These are phyloP conservation scores for Corvus cornix DNA, from an alignment of 2,113 vertebrate species.

Conservation along the genomic window DNA sequence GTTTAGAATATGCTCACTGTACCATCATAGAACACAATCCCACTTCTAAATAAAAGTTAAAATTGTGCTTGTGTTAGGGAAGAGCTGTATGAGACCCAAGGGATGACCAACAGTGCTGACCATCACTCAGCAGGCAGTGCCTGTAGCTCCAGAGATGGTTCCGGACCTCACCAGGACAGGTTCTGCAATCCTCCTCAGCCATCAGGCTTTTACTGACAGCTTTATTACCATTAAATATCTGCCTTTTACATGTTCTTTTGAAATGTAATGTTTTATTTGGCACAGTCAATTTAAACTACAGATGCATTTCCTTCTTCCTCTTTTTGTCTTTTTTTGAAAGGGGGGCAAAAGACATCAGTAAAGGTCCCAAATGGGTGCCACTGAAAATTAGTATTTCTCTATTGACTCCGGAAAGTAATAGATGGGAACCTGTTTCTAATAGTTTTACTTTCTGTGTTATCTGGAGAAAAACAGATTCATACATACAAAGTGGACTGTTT, in stretches of 20 bases:
- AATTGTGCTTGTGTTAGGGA: not conserved
- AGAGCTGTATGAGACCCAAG: not conserved
- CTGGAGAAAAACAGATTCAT: slow-evolving; percentile 81
- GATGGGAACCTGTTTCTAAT: slow-evolving; percentile 71
- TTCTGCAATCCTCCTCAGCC: not conserved
- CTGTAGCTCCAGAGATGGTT: not conserved
- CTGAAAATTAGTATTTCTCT: slow-evolving; percentile 72
- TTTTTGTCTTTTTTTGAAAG: slow-evolving; percentile 49
- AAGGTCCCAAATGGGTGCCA: slow-evolving; percentile 53
- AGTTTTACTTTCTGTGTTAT: slow-evolving; percentile 81
- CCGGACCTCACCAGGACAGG: not conserved
- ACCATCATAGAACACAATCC: accelerated
- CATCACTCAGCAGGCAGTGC: not conserved
- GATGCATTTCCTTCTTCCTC: slow-evolving; percentile 48
- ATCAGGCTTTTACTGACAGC: not conserved
- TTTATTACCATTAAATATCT: slow-evolving; percentile 47
- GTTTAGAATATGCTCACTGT: no score
- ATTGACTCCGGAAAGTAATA: slow-evolving; percentile 65
- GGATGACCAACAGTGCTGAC: accelerated
- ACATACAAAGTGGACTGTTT: slow-evolving; percentile 79
- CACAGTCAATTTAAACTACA: slow-evolving; percentile 63
- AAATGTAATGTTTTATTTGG: slow-evolving; percentile 55
- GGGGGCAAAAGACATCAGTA: slow-evolving; percentile 51
- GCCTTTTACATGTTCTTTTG: slow-evolving; percentile 47
- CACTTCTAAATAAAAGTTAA: not conserved